These are phyloP conservation scores for Thaumetopoea pityocampa DNA, from an alignment of 1,140 invertebrate species.

Conservation along the genomic window DNA sequence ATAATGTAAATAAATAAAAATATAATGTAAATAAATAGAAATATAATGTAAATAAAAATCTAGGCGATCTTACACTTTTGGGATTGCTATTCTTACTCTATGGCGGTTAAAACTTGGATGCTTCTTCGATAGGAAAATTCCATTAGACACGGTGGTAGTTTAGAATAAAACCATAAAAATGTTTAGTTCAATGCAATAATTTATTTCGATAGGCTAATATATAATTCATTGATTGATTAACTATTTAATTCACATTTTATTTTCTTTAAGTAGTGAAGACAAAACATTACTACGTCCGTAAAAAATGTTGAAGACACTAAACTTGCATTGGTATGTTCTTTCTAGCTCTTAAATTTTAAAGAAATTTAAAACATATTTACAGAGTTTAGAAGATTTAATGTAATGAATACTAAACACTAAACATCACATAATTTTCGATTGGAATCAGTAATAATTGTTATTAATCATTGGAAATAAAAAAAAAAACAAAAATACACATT, in stretches of 20 bases:
- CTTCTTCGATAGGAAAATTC: no score
- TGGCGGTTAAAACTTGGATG: no score
- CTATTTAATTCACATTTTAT: conserved; percentile 63
- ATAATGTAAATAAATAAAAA: no score
- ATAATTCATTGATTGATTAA: conserved; percentile 66
- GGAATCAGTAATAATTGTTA: not conserved
- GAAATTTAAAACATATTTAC: conserved; percentile 19
- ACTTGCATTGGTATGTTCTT: conserved; percentile 6
- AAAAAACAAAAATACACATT: no score
- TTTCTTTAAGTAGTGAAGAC: conserved; percentile 67
- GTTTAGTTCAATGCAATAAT: conserved; percentile 48
- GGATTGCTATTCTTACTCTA: no score
- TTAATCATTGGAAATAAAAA: conserved; percentile 2
- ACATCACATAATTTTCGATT: conserved; percentile 8
- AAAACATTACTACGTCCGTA: conserved; percentile 38
- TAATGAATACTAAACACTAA: conserved; percentile 6
- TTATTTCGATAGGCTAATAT: conserved; percentile 69
- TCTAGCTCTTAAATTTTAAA: conserved; percentile 7
- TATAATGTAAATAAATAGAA: no score
- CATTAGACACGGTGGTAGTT: no score
- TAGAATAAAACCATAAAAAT: conserved; percentile 3
- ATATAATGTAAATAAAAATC: no score
- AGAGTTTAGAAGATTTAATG: conserved; percentile 5
- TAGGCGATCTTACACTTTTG: no score
- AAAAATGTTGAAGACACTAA: conserved; percentile 7